Evolutionary conservation across 1,140 invertebrate species (phyloP), one percentile per base, ranked within the genome.

Genomic region (Caenorhabditis tropicalis): DNA sequence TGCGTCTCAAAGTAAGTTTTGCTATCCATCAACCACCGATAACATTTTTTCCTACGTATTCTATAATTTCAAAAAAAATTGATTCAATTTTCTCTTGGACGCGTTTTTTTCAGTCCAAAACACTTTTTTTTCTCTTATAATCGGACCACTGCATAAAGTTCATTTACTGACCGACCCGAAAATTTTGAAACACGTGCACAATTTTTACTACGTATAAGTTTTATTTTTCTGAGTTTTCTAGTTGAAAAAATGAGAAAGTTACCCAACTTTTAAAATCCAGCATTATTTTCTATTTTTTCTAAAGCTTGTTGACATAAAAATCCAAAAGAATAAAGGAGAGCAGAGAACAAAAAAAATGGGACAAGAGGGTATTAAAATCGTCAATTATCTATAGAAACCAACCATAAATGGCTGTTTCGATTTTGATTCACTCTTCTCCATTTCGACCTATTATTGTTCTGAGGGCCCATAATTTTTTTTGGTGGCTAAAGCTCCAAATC

Each of bases 1-100:
- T 1, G 6, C 36, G 10, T 74, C 65, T 10, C 15, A 74, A n/a
- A 43, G 65, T 74, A 74, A 74, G 65, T 39, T 74, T 46, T 43
- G 6, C 9, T 9, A 7, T 15, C 15, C 65, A 9, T 60, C 21
- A 7, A 29, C 16, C 19, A 3, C 36, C 65, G 65, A 39, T 43
- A 74, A 43, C 36, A 2, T 43, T 74, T 27, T 43, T 74, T 74
- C 36, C 43, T 43, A 43, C 65, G 43, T 74, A 74, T 74, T 43
- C 33, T 29, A 33, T 10, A 65, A 31, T 65, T 65, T 19, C 58
- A 15, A n/a, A 74, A 43, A 24, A 24, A 36, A 43, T 74, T 36
- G 33, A 74, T 74, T 74, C 65, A 74, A 74, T 74, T 74, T 74
- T 65, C 31, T 74, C 36, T 19, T 29, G n/a, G 48, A 24, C 53